Conservation (phyloP, 2,113 vertebrate genomes). For the Daphoenositta chrysoptera region DNA sequence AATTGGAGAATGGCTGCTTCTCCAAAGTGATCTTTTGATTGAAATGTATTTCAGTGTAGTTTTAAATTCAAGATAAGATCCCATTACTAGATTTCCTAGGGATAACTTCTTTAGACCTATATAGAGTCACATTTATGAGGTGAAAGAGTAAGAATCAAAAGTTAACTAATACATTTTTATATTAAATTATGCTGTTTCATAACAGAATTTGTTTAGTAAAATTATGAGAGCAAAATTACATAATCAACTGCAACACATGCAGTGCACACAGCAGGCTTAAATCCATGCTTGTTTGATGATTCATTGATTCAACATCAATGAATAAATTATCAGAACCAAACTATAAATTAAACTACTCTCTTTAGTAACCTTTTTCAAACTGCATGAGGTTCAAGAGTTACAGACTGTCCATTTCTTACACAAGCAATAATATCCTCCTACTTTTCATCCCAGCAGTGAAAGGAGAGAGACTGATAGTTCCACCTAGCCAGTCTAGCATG, state of each 20-base stretch:
- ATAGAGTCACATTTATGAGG: not conserved
- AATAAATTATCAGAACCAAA: not conserved
- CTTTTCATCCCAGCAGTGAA: not conserved
- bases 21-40: not conserved
- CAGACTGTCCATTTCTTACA: not conserved
- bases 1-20: not conserved
- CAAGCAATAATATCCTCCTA: not conserved
- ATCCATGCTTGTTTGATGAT: not conserved
- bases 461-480: not conserved
- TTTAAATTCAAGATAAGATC: not conserved
- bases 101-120: not conserved
- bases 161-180: not conserved
- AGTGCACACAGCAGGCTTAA: not conserved
- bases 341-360: not conserved
- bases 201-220: not conserved
- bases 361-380: not conserved
- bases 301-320: not conserved
- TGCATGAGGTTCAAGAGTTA: not conserved
- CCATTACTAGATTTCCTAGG: not conserved
- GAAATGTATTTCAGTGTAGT: not conserved
- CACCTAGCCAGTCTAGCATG: rapidly evolving
- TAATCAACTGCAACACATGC: not conserved
- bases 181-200: not conserved
- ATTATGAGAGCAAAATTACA: not conserved
- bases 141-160: not conserved